These are phyloP conservation scores for Deilephila elpenor DNA, from an alignment of 2,888 invertebrate species.

Conservation along the genomic window DNA sequence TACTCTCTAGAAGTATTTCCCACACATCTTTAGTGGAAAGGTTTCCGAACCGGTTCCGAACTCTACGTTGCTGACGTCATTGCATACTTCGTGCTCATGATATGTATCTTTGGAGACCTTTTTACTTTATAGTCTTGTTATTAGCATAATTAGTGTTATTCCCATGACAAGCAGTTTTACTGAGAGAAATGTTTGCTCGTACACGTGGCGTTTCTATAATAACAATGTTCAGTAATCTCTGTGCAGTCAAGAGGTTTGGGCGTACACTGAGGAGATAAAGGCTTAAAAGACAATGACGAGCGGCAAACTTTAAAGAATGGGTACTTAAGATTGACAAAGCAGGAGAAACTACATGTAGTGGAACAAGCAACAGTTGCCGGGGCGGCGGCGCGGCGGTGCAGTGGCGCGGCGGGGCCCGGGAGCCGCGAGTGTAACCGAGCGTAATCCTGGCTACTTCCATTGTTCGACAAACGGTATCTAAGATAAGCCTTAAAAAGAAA, in stretches of 20 bases:
- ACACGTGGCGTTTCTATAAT: constrained; percentile 18
- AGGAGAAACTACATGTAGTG: constrained; percentile 31
- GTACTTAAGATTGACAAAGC: constrained; percentile 34
- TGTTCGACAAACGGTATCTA: constrained; percentile 57
- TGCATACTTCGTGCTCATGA: constrained; percentile 52
- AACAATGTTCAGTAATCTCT: background rate
- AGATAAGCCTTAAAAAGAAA: constrained; percentile 64
- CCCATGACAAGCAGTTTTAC: constrained; percentile 2
- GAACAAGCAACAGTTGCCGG: constrained; percentile 41
- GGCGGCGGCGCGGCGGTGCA: no score
- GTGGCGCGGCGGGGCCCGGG: constrained; percentile 34
- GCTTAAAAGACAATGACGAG: background rate
- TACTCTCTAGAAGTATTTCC: constrained; percentile 63
- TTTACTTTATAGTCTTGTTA: constrained; percentile 38
- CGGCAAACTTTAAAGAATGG: constrained; percentile 6
- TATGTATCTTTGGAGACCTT: constrained; percentile 49
- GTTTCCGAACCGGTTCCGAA: constrained; percentile 61
- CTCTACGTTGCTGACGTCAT: constrained; percentile 59
- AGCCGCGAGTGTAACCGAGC: constrained; percentile 49
- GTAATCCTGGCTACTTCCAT: constrained; percentile 56
- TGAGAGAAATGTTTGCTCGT: background rate
- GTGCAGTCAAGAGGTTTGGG: background rate
- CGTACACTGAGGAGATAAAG: background rate
- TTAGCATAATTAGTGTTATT: constrained; percentile 28
- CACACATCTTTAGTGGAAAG: constrained; percentile 62